Conservation (phyloP, 2,113 vertebrate genomes). For the Malurus cyaneus region DNA sequence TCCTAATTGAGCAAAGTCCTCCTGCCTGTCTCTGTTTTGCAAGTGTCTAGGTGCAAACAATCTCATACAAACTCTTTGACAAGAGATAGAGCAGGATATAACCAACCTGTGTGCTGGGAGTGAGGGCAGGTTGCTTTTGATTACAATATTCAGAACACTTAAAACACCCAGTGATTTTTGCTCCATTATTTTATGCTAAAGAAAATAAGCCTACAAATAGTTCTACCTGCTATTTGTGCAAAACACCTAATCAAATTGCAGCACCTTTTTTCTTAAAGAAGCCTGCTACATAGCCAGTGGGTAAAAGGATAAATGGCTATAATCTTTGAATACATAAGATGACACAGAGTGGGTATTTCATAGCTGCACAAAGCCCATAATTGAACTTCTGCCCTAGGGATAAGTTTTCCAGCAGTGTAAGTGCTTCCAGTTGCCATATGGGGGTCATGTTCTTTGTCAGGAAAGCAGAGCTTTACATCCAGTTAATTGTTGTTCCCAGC, state of each 20-base stretch:
- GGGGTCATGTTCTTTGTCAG: conserved; percentile 19
- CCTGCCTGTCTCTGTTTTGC: not conserved
- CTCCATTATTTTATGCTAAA: not conserved
- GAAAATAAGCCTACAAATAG: not conserved
- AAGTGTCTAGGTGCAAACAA: not conserved
- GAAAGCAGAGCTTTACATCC: conserved; percentile 36
- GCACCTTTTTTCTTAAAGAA: not conserved
- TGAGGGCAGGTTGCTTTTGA: not conserved
- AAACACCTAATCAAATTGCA: conserved; percentile 28
- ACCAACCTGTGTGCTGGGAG: not conserved
- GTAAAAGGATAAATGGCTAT: conserved; percentile 34
- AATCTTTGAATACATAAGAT: conserved; percentile 9
- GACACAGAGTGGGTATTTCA: conserved; percentile 11
- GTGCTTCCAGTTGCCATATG: conserved; percentile 22
- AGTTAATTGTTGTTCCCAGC: conserved; percentile 35
- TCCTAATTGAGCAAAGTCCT: not conserved
- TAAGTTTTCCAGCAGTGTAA: conserved; percentile 35
- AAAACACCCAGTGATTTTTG: not conserved
- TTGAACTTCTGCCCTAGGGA: conserved; percentile 54
- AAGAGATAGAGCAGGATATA: not conserved
- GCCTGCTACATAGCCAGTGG: not conserved
- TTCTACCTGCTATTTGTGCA: not conserved
- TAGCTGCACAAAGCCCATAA: conserved; percentile 40
- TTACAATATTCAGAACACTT: not conserved
- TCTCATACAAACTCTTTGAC: not conserved